Base-by-base conservation (phyloP, 2,113 vertebrate genomes). In the Probosciger aterrimus region DNA sequence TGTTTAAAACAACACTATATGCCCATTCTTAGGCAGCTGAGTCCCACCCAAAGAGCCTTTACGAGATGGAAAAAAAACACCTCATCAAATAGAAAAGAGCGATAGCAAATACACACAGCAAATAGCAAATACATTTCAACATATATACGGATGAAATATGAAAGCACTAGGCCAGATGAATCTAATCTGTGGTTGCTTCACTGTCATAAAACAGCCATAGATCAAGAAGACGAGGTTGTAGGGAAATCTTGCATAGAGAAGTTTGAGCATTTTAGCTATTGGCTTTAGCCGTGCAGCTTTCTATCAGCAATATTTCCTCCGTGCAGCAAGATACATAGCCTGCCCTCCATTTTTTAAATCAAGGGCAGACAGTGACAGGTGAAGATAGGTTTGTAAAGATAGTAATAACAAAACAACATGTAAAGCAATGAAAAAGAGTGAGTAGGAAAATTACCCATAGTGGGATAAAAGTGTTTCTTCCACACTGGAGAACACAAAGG, bases 111-210 rank as follows among this genome's bases (percentile, higher is more conserved):
- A 46, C 10, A 46, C 37, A 63, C 55, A 84, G 91, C 60, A 86
- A 91, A 89, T 44, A 95, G 81, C 81, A 92, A 93, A 89, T 73
- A 43, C 52, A 44, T 85, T 93, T 86, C 84, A 82, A 52, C 77
- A 76, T 68, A 79, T 19, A 91, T 68, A 93, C 62, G 57, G 93
- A 90, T 95, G 89, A 97, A 95, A 94, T 95, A 95, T 93, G 90
- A 91, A 95, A 95, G 90, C 75, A 64, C 74, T 79, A 85, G 84
- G 78, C 84, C 90, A 97, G 95, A 95, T 90, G 84, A 94, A 96
- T 96, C 93, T 95, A 96, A 96, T 95, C 94, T 90, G 57, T 85
- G 75, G 35, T 63, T 95, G 82, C 78, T 94, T 88, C 78, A 65
- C 87, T 91, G 89, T 82, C 95, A 92, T 95, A 95, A 93, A 95